phyloP scores from a whole-genome alignment of 2,797 vertebrate genomes.

The Etheostoma nigrum region DNA sequence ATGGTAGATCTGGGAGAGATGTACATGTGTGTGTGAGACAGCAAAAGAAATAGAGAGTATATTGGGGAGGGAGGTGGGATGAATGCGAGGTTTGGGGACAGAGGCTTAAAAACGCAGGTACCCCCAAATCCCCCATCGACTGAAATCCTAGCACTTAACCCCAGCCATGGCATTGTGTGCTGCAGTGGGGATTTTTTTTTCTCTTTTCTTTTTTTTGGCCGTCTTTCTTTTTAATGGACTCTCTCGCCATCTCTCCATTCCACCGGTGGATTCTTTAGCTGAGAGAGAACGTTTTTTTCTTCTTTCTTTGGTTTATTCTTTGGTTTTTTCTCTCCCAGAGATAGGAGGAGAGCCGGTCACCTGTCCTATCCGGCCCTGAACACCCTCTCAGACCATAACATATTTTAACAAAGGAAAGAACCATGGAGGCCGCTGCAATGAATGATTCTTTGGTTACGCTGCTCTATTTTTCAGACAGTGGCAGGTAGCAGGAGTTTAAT shows the following conservation, averaged over 20 bases:
- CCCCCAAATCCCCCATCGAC: slow-evolving; percentile 83
- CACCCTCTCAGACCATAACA: slow-evolving; percentile 29
- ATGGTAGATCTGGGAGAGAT: slow-evolving; percentile 67
- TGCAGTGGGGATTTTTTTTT: slow-evolving; percentile 79
- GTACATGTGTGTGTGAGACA: slow-evolving; percentile 51
- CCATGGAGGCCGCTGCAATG: not conserved
- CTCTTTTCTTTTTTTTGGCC: slow-evolving; percentile 60
- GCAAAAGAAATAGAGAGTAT: slow-evolving; percentile 51
- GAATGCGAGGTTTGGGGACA: slow-evolving; percentile 77
- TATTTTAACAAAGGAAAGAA: slow-evolving; percentile 38
- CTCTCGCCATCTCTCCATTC: slow-evolving; percentile 73
- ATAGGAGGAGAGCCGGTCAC: slow-evolving; percentile 61
- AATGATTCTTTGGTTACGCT: slow-evolving; percentile 8
- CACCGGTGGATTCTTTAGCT: slow-evolving; percentile 62
- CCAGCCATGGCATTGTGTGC: slow-evolving; percentile 84
- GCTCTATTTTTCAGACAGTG: not conserved
- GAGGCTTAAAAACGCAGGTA: slow-evolving; percentile 83
- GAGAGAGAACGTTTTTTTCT: slow-evolving; percentile 40
- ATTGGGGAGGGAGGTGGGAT: slow-evolving; percentile 66
- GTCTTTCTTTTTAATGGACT: slow-evolving; percentile 78
- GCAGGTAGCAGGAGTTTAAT: not conserved
- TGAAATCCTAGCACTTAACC: slow-evolving; percentile 91
- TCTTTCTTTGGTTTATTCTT: slow-evolving; percentile 58
- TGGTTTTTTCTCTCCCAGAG: slow-evolving; percentile 57
- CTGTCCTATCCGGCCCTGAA: slow-evolving; percentile 53